Evolutionary conservation across 2,888 invertebrate genomes (phyloP).

Genomic region (Hyalella azteca): DNA sequence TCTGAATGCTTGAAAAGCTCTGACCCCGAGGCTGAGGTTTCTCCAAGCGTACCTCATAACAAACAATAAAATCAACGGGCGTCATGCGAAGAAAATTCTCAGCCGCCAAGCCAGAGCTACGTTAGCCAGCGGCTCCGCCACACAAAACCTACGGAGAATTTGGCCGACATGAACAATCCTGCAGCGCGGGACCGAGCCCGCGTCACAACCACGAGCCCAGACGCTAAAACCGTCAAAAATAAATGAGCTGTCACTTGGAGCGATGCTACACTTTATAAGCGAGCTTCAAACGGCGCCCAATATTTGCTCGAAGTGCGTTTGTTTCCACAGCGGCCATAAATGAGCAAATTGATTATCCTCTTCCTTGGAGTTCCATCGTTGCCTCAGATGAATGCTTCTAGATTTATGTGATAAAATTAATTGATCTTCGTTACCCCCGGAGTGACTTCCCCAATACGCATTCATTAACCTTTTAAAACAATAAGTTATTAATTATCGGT

Average conservation of each 20-base stretch:
- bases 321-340: slow-evolving; percentile 24
- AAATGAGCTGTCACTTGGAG: slow-evolving; percentile 35
- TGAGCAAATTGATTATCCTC: background rate
- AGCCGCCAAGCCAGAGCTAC: background rate
- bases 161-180: background rate
- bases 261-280: slow-evolving; percentile 28
- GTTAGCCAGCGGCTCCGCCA: background rate
- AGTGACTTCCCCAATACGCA: no score
- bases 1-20: background rate
- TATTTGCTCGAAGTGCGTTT: slow-evolving; percentile 24
- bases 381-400: no score
- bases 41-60: background rate
- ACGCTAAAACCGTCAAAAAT: slow-evolving; percentile 33
- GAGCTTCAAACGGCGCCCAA: slow-evolving; percentile 3
- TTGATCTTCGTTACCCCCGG: no score
- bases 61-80: slow-evolving; percentile 29
- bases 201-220: background rate
- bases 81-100: background rate
- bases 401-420: slow-evolving; percentile 9
- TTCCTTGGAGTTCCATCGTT: background rate
- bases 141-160: background rate
- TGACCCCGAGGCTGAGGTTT: background rate
- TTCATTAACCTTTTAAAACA: no score
- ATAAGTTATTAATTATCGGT: no score
- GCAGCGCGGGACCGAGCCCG: background rate